Evolutionary conservation across 2,113 vertebrate genomes (phyloP), one percentile per base, ranked within the genome.

Genomic region (Crocuta crocuta): DNA sequence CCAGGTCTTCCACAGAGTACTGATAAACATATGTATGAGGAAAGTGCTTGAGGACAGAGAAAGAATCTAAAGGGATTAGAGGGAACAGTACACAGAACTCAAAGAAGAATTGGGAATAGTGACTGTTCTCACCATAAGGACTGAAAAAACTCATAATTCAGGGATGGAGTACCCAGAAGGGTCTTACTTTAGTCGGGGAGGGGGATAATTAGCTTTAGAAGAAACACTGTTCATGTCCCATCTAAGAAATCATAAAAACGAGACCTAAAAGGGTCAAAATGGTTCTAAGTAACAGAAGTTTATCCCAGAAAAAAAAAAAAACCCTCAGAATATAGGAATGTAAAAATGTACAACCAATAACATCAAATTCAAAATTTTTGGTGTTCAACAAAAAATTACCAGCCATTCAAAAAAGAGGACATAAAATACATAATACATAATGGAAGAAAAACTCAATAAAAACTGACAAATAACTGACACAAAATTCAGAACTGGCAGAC

Each of bases 361-460:
- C 4, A 16, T 53, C 65, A 96, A 88, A 50, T 92, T 71, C 35
- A 65, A 28, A 91, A 50, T 81, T 4, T 65, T 33, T 95, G 23
- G 28, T 39, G 39, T 66, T 28, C 70, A 97, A 24, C 19, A 73
- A 87, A 93, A 95, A 90, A 76, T 45, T n/a, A 63, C 3, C 23
- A 74, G 43, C 1, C 28, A 39, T 74, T 81, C 79, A 86, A 81
- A 65, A 31, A 53, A 63, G 15, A 91, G 23, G 61, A 68, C 87
- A 85, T 21, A 74, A 6, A 92, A 43, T 31, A n/a, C 10, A 31
- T 91, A 68, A 92, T 76, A 17, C 12, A 79, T 33, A 95, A 93
- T n/a, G 35, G 94, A 63, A 16, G 71, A 35, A 94, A 96, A 79
- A 58, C 8, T n/a, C 48, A n/a, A 73, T 82, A 26, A 93, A 93